Conservation (phyloP, 2,113 vertebrate species). For the Vulpes vulpes region DNA sequence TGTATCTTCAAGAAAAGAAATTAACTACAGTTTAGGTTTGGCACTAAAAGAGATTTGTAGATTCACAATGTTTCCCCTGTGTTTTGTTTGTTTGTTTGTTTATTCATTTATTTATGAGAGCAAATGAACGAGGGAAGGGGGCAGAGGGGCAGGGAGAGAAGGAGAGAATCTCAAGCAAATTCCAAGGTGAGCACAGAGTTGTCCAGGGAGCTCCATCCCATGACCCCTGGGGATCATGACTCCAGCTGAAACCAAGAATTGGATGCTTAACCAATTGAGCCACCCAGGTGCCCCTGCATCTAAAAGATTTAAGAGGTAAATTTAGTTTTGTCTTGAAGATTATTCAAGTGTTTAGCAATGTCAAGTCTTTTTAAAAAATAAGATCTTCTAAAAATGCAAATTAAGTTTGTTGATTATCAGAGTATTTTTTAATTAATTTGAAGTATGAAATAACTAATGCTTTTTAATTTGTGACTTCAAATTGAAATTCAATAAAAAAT, state of each 20-base stretch:
- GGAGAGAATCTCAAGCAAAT: not conserved
- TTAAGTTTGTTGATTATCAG: not conserved
- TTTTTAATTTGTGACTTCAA: not conserved
- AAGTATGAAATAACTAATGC: not conserved
- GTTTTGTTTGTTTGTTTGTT: not conserved
- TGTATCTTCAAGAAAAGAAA: not conserved
- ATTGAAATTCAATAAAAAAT: no score
- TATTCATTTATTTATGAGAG: not conserved
- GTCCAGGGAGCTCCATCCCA: not conserved
- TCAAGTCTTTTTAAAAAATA: constrained; percentile 12
- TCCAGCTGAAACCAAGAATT: not conserved
- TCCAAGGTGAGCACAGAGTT: not conserved
- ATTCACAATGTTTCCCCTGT: not conserved
- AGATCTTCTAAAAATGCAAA: not conserved
- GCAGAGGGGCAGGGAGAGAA: not conserved
- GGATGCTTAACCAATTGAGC: not conserved
- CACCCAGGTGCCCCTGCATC: not conserved
- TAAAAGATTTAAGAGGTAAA: not conserved
- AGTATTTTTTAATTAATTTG: constrained; percentile 36
- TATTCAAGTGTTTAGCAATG: constrained; percentile 25
- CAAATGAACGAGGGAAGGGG: not conserved
- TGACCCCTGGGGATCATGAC: not conserved
- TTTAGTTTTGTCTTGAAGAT: constrained; percentile 1
- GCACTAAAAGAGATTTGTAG: constrained; percentile 1
- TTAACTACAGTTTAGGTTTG: not conserved